Conservation (phyloP, 2,888 invertebrate species). For the Rugalucina vietnamica region DNA sequence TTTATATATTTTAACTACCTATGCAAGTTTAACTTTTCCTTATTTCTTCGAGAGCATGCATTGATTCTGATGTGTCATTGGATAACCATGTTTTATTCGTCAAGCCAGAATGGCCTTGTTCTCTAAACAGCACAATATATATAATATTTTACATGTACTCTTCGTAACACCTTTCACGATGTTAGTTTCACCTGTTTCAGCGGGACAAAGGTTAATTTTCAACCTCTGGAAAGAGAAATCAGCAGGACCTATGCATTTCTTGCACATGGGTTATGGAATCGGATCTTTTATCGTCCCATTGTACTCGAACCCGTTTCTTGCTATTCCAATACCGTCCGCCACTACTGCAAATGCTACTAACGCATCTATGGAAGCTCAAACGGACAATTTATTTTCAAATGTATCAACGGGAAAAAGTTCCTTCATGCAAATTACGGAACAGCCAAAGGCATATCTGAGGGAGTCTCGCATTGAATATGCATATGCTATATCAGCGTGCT, state of each 20-base stretch:
- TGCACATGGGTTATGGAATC: conserved; percentile 70
- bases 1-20: too few species aligned
- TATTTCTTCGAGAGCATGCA: too few species aligned
- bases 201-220: conserved; percentile 64
- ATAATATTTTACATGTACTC: too few species aligned
- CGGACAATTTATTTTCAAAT: background rate
- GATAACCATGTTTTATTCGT: too few species aligned
- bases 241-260: conserved; percentile 62
- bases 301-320: conserved; percentile 67
- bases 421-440: too few species aligned
- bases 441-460: conserved; percentile 12
- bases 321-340: conserved; percentile 23
- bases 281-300: conserved; percentile 68
- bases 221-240: conserved; percentile 68
- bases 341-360: background rate
- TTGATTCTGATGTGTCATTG: too few species aligned
- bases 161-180: too few species aligned
- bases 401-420: background rate
- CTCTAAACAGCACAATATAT: too few species aligned
- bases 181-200: conserved; percentile 54
- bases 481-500: conserved; percentile 61
- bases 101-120: too few species aligned
- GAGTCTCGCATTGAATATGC: conserved; percentile 68
- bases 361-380: background rate
- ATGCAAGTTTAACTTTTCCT: too few species aligned